phyloP scores from a whole-genome alignment of 2,888 invertebrate species.

The Drosophila testacea region DNA sequence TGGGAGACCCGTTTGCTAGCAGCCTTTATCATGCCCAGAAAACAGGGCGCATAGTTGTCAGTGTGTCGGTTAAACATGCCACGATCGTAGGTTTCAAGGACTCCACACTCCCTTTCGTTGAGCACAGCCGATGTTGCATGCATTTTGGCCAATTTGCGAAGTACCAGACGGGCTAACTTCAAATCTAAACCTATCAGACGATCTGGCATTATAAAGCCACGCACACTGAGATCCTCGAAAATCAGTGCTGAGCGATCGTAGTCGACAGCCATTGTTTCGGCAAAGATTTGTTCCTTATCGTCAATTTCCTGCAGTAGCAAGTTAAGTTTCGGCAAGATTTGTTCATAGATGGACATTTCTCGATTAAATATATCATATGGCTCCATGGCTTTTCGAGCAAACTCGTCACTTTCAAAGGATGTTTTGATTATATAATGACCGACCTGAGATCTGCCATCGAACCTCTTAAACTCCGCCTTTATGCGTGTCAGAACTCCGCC shows the following conservation, averaged over 20 bases:
- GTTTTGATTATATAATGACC: conserved; percentile 82
- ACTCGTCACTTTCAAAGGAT: conserved; percentile 80
- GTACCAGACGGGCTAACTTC: conserved; percentile 82
- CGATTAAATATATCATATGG: conserved; percentile 84
- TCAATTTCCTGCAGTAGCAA: conserved; percentile 69
- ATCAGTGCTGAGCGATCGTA: conserved; percentile 78
- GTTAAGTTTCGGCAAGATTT: conserved; percentile 82
- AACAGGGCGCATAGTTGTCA: conserved; percentile 77
- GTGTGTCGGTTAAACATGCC: conserved; percentile 84
- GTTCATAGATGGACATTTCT: conserved; percentile 83
- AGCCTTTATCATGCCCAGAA: conserved; percentile 78
- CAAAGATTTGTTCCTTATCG: conserved; percentile 81
- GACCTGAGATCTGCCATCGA: conserved; percentile 43
- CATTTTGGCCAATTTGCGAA: conserved; percentile 86
- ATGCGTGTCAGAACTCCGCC: conserved; percentile 81
- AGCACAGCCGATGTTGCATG: conserved; percentile 86
- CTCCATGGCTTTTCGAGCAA: conserved; percentile 71
- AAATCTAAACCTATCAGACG: conserved; percentile 84
- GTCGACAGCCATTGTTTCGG: conserved; percentile 82
- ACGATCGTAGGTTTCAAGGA: conserved; percentile 78
- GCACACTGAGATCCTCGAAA: conserved; percentile 82
- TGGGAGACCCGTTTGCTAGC: conserved; percentile 74
- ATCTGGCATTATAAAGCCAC: conserved; percentile 80
- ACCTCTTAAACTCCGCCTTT: conserved; percentile 59
- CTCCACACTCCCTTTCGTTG: conserved; percentile 82